Conservation (phyloP, 2,797 vertebrate species). For the Steatocranus sp. region DNA sequence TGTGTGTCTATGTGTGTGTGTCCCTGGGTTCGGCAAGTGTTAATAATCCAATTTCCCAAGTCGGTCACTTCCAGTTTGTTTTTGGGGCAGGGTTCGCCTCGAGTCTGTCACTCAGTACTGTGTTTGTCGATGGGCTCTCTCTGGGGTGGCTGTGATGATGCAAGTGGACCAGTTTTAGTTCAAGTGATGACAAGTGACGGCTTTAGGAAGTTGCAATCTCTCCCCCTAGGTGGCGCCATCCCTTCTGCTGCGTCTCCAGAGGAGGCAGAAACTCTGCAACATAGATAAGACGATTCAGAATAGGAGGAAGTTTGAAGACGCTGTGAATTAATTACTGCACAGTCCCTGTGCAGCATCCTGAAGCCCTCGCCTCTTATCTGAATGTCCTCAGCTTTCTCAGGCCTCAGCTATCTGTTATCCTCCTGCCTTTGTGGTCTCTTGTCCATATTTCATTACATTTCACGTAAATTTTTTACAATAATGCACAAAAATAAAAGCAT, state of each 20-base stretch:
- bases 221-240: constrained; percentile 86
- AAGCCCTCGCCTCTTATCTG: background rate
- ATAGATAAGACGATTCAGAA: constrained; percentile 35
- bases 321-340: background rate
- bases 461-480: background rate
- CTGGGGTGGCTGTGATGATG: constrained; percentile 65
- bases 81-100: constrained; percentile 27
- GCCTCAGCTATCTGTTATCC: background rate
- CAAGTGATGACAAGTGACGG: constrained; percentile 7
- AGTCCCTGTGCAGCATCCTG: background rate
- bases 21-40: constrained; percentile 35
- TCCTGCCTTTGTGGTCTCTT: background rate
- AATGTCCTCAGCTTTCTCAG: background rate
- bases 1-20: background rate
- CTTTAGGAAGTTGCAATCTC: constrained; percentile 80
- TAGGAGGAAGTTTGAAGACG: background rate
- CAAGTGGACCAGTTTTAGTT: constrained; percentile 62
- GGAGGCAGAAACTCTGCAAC: constrained; percentile 89
- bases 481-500: background rate
- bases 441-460: background rate
- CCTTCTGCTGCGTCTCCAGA: constrained; percentile 83
- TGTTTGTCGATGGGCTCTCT: constrained; percentile 61
- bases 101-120: constrained; percentile 32
- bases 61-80: constrained; percentile 21
- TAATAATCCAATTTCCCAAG: constrained; percentile 30